Evolutionary conservation across 2,113 vertebrate genomes (phyloP).

Genomic region (Sylvicapra grimmia): DNA sequence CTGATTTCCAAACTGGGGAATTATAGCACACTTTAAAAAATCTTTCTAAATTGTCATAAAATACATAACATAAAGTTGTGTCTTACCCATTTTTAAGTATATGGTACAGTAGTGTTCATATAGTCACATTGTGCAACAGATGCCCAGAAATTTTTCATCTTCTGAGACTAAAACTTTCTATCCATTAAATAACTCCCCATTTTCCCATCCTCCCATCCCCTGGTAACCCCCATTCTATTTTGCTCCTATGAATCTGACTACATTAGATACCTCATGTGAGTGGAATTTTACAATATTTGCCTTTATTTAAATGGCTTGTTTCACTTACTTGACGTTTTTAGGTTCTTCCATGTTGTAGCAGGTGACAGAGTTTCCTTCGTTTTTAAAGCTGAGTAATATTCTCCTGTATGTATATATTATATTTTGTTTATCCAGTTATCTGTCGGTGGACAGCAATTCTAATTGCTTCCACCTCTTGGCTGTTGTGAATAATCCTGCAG

Average conservation of each 20-base stretch:
- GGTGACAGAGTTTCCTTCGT: not conserved
- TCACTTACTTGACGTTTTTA: not conserved
- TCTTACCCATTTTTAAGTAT: not conserved
- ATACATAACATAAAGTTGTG: not conserved
- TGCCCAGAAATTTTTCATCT: not conserved
- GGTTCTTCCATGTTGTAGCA: not conserved
- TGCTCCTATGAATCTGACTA: not conserved
- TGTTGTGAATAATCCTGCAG: not conserved
- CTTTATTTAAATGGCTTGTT: not conserved
- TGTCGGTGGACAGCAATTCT: not conserved
- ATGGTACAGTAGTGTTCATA: not conserved
- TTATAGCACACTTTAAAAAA: not conserved
- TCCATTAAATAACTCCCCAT: not conserved
- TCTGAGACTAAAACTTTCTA: not conserved
- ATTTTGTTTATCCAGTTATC: not conserved
- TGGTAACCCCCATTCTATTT: not conserved
- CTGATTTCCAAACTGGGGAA: not conserved
- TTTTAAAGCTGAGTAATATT: not conserved
- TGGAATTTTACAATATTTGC: not conserved
- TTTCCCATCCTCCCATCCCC: not conserved
- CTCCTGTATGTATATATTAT: not conserved
- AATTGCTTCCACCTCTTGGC: not conserved
- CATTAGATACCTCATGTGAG: not conserved
- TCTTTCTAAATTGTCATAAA: not conserved
- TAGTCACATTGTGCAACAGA: not conserved